Evolutionary conservation across 2,888 invertebrate genomes (phyloP), one percentile per base, ranked within the genome.

Genomic region (Chromoteleia sp.): DNA sequence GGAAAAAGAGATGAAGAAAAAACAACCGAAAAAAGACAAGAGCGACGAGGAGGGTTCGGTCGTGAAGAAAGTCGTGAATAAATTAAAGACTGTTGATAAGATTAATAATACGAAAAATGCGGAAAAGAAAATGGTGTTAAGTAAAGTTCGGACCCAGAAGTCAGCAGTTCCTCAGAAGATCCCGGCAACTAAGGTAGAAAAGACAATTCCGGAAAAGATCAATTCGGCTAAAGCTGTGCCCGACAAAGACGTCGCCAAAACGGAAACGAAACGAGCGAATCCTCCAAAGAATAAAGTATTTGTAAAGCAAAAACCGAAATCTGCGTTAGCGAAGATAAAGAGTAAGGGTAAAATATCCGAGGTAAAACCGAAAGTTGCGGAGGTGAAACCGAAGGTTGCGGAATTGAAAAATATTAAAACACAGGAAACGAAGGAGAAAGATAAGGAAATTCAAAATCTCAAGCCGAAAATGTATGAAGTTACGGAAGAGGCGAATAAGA

Each of bases 31-130:
- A n/a, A 84, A 74, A 15, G 54, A 41, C 10, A 87, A 88, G 36
- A 88, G 89, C 61, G 82, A 84, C 19, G 88, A 86, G 43, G 86
- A 85, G 4, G 52, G 52, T 5, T 80, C 86, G n/a, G 82, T 86
- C 14, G 85, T 87, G 7, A 90, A 89, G 87, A 92, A 82, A 91
- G 92, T 88, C 87, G 90, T 80, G 89, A 93, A 88, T 91, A 93
- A 87, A 89, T 89, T 85, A 88, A 93, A 86, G 82, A 92, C 76
- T 91, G 93, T 82, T 8, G 87, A 87, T 10, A 89, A 87, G 48
- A 45, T 89, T 0, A 80, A 61, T 45, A 45, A 30, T n/a, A 15
- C 45, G 0, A 79, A 79, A 39, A 70, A 36, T 8, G 39, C 14
- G 0, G 14, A n/a, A 1, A 59, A 73, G 0, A 71, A 73, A 29